phyloP scores from a whole-genome alignment of 2,113 vertebrate genomes.

The Turdus rufiventris region DNA sequence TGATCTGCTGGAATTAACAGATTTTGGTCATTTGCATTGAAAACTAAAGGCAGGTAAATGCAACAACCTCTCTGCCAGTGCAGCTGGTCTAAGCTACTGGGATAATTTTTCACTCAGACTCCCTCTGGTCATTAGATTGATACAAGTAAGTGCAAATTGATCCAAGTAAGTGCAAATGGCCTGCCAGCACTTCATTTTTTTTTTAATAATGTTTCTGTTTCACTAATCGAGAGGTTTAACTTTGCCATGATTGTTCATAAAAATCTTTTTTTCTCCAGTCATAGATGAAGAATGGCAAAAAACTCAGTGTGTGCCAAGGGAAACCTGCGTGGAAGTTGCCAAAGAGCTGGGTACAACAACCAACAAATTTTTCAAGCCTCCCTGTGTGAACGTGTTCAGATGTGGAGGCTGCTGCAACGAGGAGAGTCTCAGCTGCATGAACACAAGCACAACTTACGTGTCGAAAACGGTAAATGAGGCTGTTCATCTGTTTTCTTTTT shows the following conservation, averaged over 20 bases:
- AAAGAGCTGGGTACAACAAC: slow-evolving; percentile 87
- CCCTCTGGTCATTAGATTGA: not conserved
- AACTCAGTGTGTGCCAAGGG: slow-evolving; percentile 92
- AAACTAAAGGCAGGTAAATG: not conserved
- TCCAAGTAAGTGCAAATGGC: slow-evolving; percentile 3
- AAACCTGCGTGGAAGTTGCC: slow-evolving; percentile 91
- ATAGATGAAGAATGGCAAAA: slow-evolving; percentile 97
- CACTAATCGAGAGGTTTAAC: not conserved
- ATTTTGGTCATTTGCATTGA: not conserved
- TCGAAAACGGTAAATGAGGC: slow-evolving; percentile 87
- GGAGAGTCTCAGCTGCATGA: slow-evolving; percentile 86
- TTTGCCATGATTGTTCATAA: not conserved
- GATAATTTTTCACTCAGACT: slow-evolving; percentile 1
- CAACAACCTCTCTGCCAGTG: not conserved
- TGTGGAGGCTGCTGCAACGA: slow-evolving; percentile 96
- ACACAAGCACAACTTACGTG: slow-evolving; percentile 86
- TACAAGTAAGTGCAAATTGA: not conserved
- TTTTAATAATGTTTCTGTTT: slow-evolving; percentile 6
- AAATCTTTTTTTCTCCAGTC: slow-evolving; percentile 70
- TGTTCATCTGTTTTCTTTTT: not conserved
- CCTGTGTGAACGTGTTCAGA: slow-evolving; percentile 90
- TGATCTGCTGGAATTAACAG: not conserved
- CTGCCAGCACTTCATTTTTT: not conserved
- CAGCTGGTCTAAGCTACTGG: slow-evolving; percentile 14
- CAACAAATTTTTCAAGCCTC: slow-evolving; percentile 93